Conservation (phyloP, 2,113 vertebrate species). For the Pantherophis guttatus region DNA sequence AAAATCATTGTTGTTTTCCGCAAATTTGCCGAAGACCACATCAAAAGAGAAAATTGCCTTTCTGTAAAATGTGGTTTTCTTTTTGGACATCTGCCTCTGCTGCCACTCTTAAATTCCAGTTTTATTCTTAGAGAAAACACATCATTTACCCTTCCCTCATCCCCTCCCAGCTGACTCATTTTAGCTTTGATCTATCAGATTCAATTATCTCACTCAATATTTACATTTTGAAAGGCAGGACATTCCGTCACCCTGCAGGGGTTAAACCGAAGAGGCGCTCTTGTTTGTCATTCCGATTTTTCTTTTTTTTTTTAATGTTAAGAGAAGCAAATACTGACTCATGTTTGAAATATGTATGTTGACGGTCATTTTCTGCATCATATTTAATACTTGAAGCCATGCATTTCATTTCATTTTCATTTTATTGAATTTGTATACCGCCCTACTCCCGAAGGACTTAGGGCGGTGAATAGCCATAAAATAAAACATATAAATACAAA, state of each 20-base stretch:
- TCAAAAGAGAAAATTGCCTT: not conserved
- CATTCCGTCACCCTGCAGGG: slow-evolving; percentile 13
- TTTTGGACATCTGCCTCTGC: not conserved
- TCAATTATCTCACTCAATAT: slow-evolving; percentile 11
- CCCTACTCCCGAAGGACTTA: too few species aligned
- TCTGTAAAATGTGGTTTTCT: too few species aligned
- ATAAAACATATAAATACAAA: too few species aligned
- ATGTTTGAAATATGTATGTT: not conserved
- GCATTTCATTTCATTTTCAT: too few species aligned
- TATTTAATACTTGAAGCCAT: not conserved
- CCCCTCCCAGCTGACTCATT: not conserved
- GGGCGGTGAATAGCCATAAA: too few species aligned
- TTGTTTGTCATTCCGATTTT: not conserved
- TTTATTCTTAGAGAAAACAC: not conserved
- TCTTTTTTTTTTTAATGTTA: not conserved
- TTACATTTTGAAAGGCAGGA: slow-evolving; percentile 34
- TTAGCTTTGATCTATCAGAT: slow-evolving; percentile 13
- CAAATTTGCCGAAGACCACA: too few species aligned
- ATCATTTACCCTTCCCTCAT: not conserved
- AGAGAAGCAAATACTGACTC: not conserved
- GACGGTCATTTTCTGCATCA: not conserved
- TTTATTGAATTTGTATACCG: too few species aligned
- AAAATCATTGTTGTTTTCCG: too few species aligned
- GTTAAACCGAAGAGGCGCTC: not conserved
- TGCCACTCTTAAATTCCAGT: not conserved